Evolutionary conservation across 2,113 vertebrate genomes (phyloP), one percentile per base, ranked within the genome.

Genomic region (Camelus dromedarius): DNA sequence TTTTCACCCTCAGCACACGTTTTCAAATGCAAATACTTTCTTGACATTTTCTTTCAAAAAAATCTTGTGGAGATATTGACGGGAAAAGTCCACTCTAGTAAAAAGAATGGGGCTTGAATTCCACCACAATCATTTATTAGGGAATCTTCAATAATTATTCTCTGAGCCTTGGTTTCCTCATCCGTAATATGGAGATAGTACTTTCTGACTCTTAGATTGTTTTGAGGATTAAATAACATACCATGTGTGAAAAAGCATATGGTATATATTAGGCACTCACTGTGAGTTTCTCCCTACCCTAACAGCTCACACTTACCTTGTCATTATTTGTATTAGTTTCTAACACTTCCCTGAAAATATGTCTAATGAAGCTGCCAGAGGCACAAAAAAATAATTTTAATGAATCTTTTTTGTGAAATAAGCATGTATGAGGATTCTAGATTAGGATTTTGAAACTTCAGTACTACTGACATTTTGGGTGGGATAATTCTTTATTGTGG

Each of bases 21-120:
- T 84, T 95, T 67, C 73, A 82, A 91, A 86, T 77, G 26, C 12
- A 82, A 81, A 62, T 56, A 70, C 67, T 87, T 96, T 42, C 38
- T 42, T 42, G n/a, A n/a, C 20, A 30, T 52, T 72, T 90, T 66
- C 85, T 86, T 96, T 82, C 88, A 26, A 95, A 90, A 90, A 69
- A 89, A 82, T 54, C 19, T 32, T 64, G 20, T 67, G 48, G 38
- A 89, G 48, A 1, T 77, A 67, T 64, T 48, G 5, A 13, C 13
- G 22, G 38, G 50, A 70, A 92, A 15, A 81, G 42, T 70, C 32
- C 54, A 66, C 38, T 94, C 32, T 76, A 82, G 11, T 58, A 38
- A 72, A 92, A 92, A 83, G 4, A 73, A 80, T 46, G 32, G 19
- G 52, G 13, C 32, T 8, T 91, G 22, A 96, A 81, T 76, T 72